Base-by-base conservation (phyloP, 2,797 vertebrate species). In the Falco naumanni region DNA sequence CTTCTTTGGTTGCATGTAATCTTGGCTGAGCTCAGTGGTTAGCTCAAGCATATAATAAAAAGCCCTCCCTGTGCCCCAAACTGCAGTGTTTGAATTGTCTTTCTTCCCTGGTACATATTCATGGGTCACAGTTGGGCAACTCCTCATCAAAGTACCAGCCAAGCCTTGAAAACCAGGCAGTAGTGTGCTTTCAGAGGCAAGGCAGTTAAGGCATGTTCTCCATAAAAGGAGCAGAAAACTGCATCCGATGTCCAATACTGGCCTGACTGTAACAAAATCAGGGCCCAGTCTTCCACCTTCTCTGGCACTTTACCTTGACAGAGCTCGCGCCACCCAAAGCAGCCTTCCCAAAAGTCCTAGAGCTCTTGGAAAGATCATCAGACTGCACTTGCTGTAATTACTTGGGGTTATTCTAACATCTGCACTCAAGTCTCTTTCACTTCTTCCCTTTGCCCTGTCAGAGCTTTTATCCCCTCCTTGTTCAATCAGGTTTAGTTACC, bases 401-500 rank as follows among this genome's bases (percentile, higher is more conserved):
- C 66, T 47, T 85, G 16, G 12, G 4, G 3, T 29, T 91, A 25
- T 71, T 87, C 25, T 63, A 68, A 14, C 15, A 56, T 9, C 8
- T 63, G 3, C 17, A 13, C 19, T 89, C n/a, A 68, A 43, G 15
- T 60, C 10, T 84, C 19, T 66, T 39, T 50, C 43, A 80, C 34
- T 87, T 95, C 20, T 65, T 70, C 24, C 15, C 17, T 83, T 84
- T 94, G 18, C 10, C 19, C 12, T 61, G 18, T 37, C 56, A 74
- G 16, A 78, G 21, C 7, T 92, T 83, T 92, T 89, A 78, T 65
- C 6, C 20, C 5, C 28, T 85, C 17, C 66, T 84, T 85, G 59
- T 93, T 95, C 92, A 87, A 77, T 78, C 78, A 75, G n/a, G 13
- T 65, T 28, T n/a, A 77, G 56, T 61, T 94, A 78, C 29, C 34